These are phyloP conservation scores for Dolichallabes microphthalmus DNA, from an alignment of 2,113 vertebrate genomes.

Conservation along the genomic window DNA sequence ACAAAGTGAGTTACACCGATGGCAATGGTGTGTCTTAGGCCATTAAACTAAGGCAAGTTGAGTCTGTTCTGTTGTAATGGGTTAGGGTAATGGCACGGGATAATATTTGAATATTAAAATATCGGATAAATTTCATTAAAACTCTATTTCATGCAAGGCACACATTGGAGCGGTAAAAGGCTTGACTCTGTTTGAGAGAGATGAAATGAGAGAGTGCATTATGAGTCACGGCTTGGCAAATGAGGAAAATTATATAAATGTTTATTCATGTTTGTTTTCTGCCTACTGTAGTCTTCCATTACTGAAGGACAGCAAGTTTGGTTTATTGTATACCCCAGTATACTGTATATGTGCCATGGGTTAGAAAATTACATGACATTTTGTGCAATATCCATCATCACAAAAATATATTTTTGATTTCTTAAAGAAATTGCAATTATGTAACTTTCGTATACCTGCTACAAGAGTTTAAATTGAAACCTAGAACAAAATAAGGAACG, in stretches of 20 bases:
- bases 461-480: not conserved
- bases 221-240: not conserved
- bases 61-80: not conserved
- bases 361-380: not conserved
- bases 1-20: not conserved
- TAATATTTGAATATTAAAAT: not conserved
- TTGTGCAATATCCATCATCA: not conserved
- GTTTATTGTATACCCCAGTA: not conserved
- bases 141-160: not conserved
- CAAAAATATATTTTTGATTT: not conserved
- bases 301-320: not conserved
- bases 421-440: not conserved
- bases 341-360: not conserved
- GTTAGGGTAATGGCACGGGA: not conserved
- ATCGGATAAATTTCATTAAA: conserved; percentile 3
- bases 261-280: not conserved
- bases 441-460: not conserved
- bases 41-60: not conserved
- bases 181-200: not conserved
- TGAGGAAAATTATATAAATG: not conserved
- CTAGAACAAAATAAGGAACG: not conserved
- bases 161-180: not conserved
- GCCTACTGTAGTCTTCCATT: not conserved
- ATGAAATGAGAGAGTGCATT: not conserved
- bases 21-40: not conserved